Conservation (phyloP, 2,888 invertebrate species). For the Drosophila vallismaia region DNA sequence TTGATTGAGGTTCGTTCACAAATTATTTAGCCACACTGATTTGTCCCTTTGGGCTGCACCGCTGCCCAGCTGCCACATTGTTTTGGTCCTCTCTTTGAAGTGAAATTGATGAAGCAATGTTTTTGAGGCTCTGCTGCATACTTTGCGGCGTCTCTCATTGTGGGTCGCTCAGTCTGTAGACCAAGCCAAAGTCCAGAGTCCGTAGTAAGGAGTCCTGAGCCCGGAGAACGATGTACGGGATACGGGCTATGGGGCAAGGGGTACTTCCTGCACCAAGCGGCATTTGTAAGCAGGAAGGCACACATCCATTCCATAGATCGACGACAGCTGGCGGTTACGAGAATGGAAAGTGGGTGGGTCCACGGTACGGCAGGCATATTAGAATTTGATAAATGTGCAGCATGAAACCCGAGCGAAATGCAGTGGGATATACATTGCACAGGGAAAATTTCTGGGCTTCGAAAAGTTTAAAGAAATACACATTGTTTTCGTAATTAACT, state of each 20-base stretch:
- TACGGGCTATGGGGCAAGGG: neutral
- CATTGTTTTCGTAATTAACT: conserved; percentile 7
- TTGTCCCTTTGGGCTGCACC: conserved; percentile 29
- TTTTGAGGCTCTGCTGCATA: conserved; percentile 27
- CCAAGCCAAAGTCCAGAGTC: neutral
- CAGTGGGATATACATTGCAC: conserved; percentile 18
- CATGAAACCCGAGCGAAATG: conserved; percentile 17
- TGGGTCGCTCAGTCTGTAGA: neutral
- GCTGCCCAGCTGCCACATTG: conserved; percentile 20
- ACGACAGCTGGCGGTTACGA: conserved; percentile 50
- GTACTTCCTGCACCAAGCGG: conserved; percentile 12
- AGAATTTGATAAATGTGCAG: conserved; percentile 52
- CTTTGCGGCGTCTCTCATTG: conserved; percentile 14
- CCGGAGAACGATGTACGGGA: neutral
- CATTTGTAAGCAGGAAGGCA: conserved; percentile 47
- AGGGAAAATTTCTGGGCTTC: conserved; percentile 6
- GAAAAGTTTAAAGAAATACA: neutral
- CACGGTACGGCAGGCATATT: conserved; percentile 34
- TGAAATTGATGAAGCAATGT: conserved; percentile 24
- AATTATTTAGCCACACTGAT: conserved; percentile 36
- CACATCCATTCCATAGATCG: conserved; percentile 37
- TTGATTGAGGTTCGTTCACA: conserved; percentile 16
- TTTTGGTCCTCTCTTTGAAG: conserved; percentile 15
- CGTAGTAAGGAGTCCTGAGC: neutral
- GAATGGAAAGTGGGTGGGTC: conserved; percentile 2